Conservation (phyloP, 2,888 invertebrate genomes). For the Meiosimyza platycephala region DNA sequence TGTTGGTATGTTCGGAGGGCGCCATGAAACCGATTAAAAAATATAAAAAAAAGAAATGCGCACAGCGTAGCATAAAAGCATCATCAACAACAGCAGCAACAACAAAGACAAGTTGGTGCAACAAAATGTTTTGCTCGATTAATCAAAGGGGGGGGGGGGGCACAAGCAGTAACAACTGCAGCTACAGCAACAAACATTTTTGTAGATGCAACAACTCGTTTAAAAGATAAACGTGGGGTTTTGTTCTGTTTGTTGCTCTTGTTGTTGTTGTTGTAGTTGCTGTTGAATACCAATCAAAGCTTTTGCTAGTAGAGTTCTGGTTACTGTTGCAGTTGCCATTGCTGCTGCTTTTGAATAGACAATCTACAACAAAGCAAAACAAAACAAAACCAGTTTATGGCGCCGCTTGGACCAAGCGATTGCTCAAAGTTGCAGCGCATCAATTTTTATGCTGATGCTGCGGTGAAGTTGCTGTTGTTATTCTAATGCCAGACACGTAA, state of each 20-base stretch:
- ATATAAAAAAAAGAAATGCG: background rate
- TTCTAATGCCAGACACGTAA: constrained; percentile 21
- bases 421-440: background rate
- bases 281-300: background rate
- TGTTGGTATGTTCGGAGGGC: constrained; percentile 26
- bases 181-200: constrained; percentile 27
- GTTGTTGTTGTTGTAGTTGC: constrained; percentile 25
- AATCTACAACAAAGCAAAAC: background rate
- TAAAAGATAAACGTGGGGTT: constrained; percentile 46
- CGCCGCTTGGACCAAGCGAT: constrained; percentile 40
- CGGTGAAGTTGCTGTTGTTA: constrained; percentile 1
- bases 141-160: constrained; percentile 1
- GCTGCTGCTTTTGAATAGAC: constrained; percentile 39
- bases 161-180: background rate
- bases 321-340: constrained; percentile 13
- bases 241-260: constrained; percentile 8
- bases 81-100: background rate
- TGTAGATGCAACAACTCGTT: constrained; percentile 46
- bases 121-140: constrained; percentile 12
- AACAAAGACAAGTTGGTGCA: background rate
- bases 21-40: constrained; percentile 25
- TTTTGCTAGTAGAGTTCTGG: constrained; percentile 22
- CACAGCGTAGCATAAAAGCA: background rate
- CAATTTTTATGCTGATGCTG: background rate
- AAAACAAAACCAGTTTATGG: constrained; percentile 45